Evolutionary conservation across 2,113 vertebrate genomes (phyloP), one percentile per base, ranked within the genome.

Genomic region (Anhinga rufa): DNA sequence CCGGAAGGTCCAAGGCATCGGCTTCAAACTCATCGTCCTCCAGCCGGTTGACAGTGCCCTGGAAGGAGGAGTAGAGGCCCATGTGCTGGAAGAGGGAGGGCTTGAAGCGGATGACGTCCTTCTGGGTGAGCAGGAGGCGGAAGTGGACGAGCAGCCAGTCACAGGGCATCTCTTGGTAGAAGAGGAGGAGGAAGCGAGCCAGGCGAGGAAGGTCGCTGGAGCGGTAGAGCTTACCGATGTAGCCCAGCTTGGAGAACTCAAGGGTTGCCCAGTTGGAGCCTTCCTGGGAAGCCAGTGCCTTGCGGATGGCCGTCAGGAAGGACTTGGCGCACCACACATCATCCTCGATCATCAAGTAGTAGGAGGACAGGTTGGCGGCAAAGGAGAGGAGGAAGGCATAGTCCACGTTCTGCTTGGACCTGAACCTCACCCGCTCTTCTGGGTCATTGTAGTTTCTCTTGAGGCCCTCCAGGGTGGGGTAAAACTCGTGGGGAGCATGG

Each of bases 301-400:
- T 97, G 66, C 92, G 98, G 77, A 99, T 98, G 62, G 95, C 57
- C 0, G 98, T 97, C 21, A 99, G 29, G 80, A 99, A 99, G 62
- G 97, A 97, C 78, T 95, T 98, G 26, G 98, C 80, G 0, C 97
- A 98, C 82, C 10, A 88, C 38, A 99, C 88, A 0, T 98, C 98
- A 0, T 99, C 99, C 87, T 99, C 99, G 1, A 99, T 94, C 98
- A 99, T 98, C 75, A 99, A 86, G 96, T 99, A 99, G 97, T 98
- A 99, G 52, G 81, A 97, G 8, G 99, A 98, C 17, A 99, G 97
- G 78, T 97, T 97, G 75, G 95, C 88, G 0, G 98, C 98, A 4
- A 99, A 99, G 96, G 98, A 97, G 4, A 99, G 69, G 82, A 99
- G 98, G 94, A 98, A 99, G 38, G 98, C 97, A 0, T 99, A 99